phyloP scores from a whole-genome alignment of 2,797 vertebrate genomes.

The Lerista edwardsae region DNA sequence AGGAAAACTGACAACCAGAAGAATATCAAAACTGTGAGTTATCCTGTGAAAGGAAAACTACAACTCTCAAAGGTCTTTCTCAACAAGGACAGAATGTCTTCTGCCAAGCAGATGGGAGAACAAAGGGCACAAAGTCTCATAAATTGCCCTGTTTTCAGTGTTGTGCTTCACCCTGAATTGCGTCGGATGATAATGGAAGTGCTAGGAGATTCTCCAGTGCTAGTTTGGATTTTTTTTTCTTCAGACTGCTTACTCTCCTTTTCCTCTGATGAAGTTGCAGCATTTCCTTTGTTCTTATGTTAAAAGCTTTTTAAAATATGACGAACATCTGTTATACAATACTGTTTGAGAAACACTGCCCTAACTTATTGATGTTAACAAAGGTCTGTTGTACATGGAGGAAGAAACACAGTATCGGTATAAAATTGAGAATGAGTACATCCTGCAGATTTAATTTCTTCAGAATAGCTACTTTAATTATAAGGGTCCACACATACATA shows the following conservation, averaged over 20 bases:
- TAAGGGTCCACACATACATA: no score
- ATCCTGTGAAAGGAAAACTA: background rate
- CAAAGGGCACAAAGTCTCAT: background rate
- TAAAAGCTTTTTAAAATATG: background rate
- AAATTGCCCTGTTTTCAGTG: background rate
- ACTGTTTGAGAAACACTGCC: background rate
- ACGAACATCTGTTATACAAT: background rate
- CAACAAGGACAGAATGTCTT: background rate
- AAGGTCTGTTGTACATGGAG: background rate
- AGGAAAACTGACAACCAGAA: background rate
- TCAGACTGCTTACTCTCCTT: background rate
- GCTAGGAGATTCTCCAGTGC: no score
- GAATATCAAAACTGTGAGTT: background rate
- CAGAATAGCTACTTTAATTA: background rate
- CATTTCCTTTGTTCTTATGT: background rate
- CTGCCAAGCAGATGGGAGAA: background rate
- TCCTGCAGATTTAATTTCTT: background rate
- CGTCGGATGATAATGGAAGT: background rate
- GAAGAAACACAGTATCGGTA: background rate
- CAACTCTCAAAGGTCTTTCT: background rate
- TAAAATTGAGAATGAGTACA: background rate
- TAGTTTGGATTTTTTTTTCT: background rate
- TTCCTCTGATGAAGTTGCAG: background rate
- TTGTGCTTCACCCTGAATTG: background rate
- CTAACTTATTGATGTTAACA: background rate